Evolutionary conservation across 1,140 invertebrate genomes (phyloP).

Genomic region (Galendromus occidentalis): DNA sequence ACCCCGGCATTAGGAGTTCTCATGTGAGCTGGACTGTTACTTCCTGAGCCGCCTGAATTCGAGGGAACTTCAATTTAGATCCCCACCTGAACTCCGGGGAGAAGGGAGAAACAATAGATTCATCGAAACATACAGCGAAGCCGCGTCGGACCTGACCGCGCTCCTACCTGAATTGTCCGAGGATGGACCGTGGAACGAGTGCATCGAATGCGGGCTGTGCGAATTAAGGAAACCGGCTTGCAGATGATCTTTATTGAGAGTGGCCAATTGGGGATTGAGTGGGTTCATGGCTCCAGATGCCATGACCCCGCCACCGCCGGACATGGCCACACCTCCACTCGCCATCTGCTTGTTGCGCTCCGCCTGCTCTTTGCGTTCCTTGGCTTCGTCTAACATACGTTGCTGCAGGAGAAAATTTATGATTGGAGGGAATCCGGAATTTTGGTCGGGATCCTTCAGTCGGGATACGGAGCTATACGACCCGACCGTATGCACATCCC

Average conservation of each 20-base stretch:
- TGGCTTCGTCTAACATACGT: conserved; percentile 5
- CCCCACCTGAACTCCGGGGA: no score
- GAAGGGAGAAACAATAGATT: no score
- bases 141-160: not conserved
- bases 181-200: not conserved
- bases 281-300: not conserved
- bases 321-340: not conserved
- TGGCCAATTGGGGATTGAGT: not conserved
- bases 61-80: not conserved
- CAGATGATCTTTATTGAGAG: no score
- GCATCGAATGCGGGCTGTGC: not conserved
- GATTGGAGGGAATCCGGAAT: not conserved
- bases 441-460: not conserved
- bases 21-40: conserved; percentile 13
- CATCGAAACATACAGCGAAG: no score
- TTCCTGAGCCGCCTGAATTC: conserved; percentile 16
- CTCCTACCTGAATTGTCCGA: conserved; percentile 3
- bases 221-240: no score
- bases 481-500: no score
- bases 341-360: conserved; percentile 6
- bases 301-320: not conserved
- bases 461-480: no score
- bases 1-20: conserved; percentile 29
- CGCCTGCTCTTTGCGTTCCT: not conserved
- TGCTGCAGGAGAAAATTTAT: conserved; percentile 1